Conservation (phyloP, 2,888 invertebrate species). For the Ceramica pisi region DNA sequence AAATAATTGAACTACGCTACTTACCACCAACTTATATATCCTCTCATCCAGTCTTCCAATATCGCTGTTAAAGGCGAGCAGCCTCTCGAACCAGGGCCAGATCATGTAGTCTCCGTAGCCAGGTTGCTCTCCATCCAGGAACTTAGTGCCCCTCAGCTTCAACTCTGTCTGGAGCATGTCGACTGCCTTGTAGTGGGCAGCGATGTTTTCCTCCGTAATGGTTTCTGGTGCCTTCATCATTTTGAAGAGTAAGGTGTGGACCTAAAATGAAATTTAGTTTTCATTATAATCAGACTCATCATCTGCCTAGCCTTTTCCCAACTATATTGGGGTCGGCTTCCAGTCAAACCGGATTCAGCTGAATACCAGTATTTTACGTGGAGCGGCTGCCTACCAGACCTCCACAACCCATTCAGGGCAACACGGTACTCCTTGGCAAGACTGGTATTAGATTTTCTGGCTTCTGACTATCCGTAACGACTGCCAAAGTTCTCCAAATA, state of each 20-base stretch:
- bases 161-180: slow-evolving; percentile 92
- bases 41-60: slow-evolving; percentile 88
- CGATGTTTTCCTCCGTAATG: slow-evolving; percentile 73
- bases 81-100: slow-evolving; percentile 96
- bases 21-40: slow-evolving; percentile 87
- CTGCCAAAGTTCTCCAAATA: too few species aligned
- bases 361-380: too few species aligned
- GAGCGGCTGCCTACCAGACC: too few species aligned
- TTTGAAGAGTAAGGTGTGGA: slow-evolving; percentile 66
- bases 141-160: slow-evolving; percentile 90
- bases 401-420: too few species aligned
- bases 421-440: too few species aligned
- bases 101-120: slow-evolving; percentile 96
- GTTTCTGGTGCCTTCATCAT: slow-evolving; percentile 72
- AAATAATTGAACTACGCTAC: slow-evolving; percentile 41
- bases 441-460: too few species aligned
- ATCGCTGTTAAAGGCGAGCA: slow-evolving; percentile 86
- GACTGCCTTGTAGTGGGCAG: slow-evolving; percentile 83
- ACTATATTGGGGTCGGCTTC: too few species aligned
- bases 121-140: slow-evolving; percentile 92
- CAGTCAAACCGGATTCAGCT: too few species aligned
- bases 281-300: too few species aligned
- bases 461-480: too few species aligned
- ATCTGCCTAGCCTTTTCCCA: too few species aligned
- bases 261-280: too few species aligned